These are phyloP conservation scores for Agonopterix subpropinquella DNA, from an alignment of 2,888 invertebrate genomes.

Conservation along the genomic window DNA sequence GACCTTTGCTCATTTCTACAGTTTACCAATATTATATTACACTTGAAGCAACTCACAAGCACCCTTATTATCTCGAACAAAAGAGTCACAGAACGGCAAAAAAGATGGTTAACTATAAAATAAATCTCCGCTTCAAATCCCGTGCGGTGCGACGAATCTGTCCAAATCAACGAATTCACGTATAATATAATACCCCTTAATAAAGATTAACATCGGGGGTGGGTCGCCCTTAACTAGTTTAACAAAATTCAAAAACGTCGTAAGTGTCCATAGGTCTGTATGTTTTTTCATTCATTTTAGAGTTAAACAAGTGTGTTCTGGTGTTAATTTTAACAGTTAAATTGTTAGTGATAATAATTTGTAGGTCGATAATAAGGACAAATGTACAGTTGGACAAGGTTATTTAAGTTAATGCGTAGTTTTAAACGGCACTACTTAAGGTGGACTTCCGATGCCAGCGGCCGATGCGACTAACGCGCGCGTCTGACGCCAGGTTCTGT, in stretches of 20 bases:
- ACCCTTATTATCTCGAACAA: not conserved
- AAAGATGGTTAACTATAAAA: conserved; percentile 23
- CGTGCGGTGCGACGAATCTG: conserved; percentile 44
- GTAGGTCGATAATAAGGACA: conserved; percentile 13
- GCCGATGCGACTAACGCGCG: too few relatives aligned
- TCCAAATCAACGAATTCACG: conserved; percentile 48
- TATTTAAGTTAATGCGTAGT: conserved; percentile 25
- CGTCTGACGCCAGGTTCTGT: too few relatives aligned
- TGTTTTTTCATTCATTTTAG: too few relatives aligned
- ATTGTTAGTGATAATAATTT: conserved; percentile 27
- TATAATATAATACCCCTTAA: conserved; percentile 51
- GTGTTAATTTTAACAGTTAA: conserved; percentile 29
- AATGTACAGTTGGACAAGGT: conserved; percentile 27
- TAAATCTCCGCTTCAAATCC: conserved; percentile 34
- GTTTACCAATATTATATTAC: not conserved
- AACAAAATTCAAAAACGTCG: conserved; percentile 20
- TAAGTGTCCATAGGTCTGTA: conserved; percentile 11
- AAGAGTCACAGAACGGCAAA: conserved; percentile 3
- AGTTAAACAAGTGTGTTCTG: not conserved
- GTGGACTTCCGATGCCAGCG: too few relatives aligned
- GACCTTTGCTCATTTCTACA: not conserved
- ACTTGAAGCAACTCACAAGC: not conserved
- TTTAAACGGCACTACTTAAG: conserved; percentile 11
- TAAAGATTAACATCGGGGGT: conserved; percentile 60
- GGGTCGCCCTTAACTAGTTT: conserved; percentile 26